A percentile compares a stretch with the other conserved stretches of the same genome.
Evolutionary conservation across 1,140 invertebrate species (phyloP).

Genomic region (Temnothorax nylanderi): DNA sequence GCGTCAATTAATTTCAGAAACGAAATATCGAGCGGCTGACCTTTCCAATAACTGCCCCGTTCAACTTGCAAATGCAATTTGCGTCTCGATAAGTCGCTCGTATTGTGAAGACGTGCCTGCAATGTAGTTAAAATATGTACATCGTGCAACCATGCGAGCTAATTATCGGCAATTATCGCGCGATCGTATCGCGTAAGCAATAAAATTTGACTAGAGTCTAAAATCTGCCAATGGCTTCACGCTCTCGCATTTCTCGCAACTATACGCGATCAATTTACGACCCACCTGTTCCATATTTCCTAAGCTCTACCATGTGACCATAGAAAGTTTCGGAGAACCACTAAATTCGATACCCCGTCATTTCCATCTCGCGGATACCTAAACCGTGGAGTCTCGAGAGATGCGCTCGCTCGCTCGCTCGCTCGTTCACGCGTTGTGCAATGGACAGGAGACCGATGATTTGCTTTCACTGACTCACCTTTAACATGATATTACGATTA

Average conservation of each 20-base stretch:
- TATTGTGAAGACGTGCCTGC: neutral
- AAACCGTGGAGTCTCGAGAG: neutral
- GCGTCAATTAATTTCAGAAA: conserved; percentile 20
- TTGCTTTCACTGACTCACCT: conserved; percentile 82
- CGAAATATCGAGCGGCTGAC: conserved; percentile 5
- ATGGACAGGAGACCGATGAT: conserved; percentile 74
- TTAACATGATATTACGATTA: conserved; percentile 81
- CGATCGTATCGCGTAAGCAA: neutral
- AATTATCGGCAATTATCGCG: conserved; percentile 30
- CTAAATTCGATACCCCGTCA: conserved; percentile 35
- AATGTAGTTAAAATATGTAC: neutral
- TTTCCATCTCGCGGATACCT: conserved; percentile 38
- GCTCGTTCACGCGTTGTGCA: conserved; percentile 68
- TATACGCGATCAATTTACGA: neutral
- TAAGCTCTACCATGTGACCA: neutral
- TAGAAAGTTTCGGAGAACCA: conserved; percentile 3
- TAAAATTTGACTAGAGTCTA: conserved; percentile 4
- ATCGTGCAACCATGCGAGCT: neutral
- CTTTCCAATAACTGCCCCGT: conserved; percentile 1
- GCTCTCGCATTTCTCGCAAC: no score
- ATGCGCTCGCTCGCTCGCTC: conserved; percentile 40
- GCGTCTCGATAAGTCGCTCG: neutral
- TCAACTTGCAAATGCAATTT: conserved; percentile 20
- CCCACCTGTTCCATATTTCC: neutral
- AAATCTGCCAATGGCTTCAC: neutral